These are phyloP conservation scores for Panorpa germanica DNA, from an alignment of 2,888 invertebrate genomes.

Conservation along the genomic window DNA sequence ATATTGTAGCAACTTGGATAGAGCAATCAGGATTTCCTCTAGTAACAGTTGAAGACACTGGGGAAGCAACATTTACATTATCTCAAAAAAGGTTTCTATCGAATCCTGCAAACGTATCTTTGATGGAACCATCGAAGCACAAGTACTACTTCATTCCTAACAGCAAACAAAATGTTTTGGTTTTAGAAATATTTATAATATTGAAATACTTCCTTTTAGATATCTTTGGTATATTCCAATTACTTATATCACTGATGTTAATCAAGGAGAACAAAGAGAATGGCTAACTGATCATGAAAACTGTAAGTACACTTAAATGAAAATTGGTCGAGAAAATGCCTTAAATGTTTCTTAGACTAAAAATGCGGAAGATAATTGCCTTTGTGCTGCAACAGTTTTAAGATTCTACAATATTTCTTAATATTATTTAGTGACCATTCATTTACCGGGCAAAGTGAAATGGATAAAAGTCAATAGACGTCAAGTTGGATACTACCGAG, in stretches of 20 bases:
- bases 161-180: too few species aligned
- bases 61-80: slow-evolving; percentile 31
- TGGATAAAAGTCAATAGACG: slow-evolving; percentile 77
- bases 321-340: too few species aligned
- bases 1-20: slow-evolving; percentile 78
- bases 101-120: slow-evolving; percentile 35
- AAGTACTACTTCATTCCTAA: slow-evolving; percentile 24
- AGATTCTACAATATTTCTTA: too few species aligned
- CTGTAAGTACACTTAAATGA: too few species aligned
- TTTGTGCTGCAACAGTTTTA: too few species aligned
- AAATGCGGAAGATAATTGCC: too few species aligned
- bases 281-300: slow-evolving; percentile 22
- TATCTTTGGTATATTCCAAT: slow-evolving; percentile 79
- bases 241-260: slow-evolving; percentile 43
- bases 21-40: slow-evolving; percentile 77
- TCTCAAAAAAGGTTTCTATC: slow-evolving; percentile 60
- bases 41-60: slow-evolving; percentile 33
- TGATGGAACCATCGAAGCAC: slow-evolving; percentile 25
- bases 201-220: slow-evolving; percentile 23
- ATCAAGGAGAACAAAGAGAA: slow-evolving; percentile 18
- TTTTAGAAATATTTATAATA: slow-evolving; percentile 5
- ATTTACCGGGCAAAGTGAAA: slow-evolving; percentile 22
- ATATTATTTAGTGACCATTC: slow-evolving; percentile 33
- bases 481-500: slow-evolving; percentile 75
- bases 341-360: too few species aligned